A percentile compares a stretch with the other conserved stretches of the same genome.
Conservation (phyloP, 2,888 invertebrate genomes). For the Tridacna crocea region DNA sequence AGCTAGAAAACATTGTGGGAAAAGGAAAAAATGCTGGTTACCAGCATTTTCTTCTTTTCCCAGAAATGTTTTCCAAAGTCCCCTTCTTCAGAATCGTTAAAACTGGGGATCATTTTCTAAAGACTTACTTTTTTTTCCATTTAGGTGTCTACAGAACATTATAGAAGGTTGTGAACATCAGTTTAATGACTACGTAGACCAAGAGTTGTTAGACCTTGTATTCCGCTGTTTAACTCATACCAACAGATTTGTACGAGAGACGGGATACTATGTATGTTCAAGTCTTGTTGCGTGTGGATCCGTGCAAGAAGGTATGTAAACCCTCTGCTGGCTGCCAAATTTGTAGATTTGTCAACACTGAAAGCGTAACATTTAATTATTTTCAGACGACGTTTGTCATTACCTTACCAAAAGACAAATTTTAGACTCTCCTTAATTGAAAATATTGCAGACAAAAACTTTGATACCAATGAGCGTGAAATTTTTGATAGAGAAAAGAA, state of each 20-base stretch:
- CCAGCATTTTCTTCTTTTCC: not conserved
- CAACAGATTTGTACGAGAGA: slow-evolving; percentile 86
- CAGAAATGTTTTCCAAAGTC: not conserved
- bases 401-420: too few species aligned
- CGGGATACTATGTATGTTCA: slow-evolving; percentile 85
- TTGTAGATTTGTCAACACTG: not conserved
- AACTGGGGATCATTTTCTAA: too few species aligned
- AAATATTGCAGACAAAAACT: too few species aligned
- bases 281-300: slow-evolving; percentile 84
- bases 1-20: not conserved
- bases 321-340: not conserved
- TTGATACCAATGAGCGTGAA: too few species aligned
- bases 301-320: slow-evolving; percentile 51
- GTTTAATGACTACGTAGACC: slow-evolving; percentile 84
- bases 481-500: too few species aligned
- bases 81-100: too few species aligned
- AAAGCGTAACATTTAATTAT: not conserved
- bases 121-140: too few species aligned
- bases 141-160: slow-evolving; percentile 85
- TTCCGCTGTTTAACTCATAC: slow-evolving; percentile 85
- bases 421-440: too few species aligned
- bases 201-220: slow-evolving; percentile 85
- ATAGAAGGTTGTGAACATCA: slow-evolving; percentile 84
- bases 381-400: not conserved
- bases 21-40: slow-evolving; percentile 1